Conservation (phyloP, 2,797 vertebrate species). For the Phalanger gymnotis region DNA sequence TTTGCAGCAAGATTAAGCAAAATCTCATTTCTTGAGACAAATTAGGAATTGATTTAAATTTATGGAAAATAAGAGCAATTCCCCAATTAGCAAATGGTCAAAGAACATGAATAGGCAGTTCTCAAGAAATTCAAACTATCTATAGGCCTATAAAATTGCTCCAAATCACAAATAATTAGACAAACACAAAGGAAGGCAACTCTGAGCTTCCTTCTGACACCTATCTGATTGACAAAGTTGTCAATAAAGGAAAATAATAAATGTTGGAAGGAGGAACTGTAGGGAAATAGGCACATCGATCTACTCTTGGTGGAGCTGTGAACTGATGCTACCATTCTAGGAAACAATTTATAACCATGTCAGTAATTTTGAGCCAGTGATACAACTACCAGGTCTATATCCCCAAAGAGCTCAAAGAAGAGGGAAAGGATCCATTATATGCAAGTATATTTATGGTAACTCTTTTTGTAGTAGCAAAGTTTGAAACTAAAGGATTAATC, state of each 20-base stretch:
- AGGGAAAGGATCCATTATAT: not conserved
- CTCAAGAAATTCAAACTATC: not conserved
- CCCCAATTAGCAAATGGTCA: not conserved
- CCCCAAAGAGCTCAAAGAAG: not conserved
- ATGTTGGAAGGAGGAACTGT: not conserved
- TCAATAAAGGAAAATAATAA: not conserved
- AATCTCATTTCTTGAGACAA: too few relatives aligned
- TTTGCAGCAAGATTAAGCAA: too few relatives aligned
- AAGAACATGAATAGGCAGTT: not conserved
- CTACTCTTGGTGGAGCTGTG: not conserved
- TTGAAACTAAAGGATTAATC: not conserved
- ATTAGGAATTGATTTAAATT: not conserved
- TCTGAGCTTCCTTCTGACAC: not conserved
- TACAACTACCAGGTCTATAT: not conserved
- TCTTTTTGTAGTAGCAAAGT: not conserved
- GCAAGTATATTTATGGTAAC: not conserved
- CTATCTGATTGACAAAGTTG: not conserved
- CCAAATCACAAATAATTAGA: not conserved
- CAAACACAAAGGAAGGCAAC: not conserved
- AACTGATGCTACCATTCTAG: not conserved
- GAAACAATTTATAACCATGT: not conserved
- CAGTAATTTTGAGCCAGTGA: not conserved
- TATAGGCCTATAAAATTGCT: not conserved
- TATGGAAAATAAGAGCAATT: not conserved
- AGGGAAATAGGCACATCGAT: not conserved